Evolutionary conservation across 2,888 invertebrate genomes (phyloP).

Genomic region (Yponomeuta malinellus): DNA sequence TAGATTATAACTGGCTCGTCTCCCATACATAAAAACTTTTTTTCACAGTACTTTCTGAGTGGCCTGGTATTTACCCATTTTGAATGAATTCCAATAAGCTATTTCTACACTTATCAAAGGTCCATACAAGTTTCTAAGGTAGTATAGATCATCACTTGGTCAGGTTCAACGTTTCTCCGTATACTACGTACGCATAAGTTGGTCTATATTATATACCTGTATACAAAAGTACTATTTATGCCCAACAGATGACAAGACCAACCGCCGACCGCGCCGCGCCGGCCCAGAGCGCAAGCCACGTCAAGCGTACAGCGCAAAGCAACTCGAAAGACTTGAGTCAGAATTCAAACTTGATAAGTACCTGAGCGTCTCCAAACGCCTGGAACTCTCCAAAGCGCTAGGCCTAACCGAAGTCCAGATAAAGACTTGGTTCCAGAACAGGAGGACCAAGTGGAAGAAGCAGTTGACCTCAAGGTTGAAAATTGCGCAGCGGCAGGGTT

Average conservation of each 20-base stretch:
- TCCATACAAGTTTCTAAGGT: too few species aligned
- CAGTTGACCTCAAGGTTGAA: constrained; percentile 93
- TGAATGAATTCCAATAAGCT: too few species aligned
- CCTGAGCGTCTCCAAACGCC: constrained; percentile 94
- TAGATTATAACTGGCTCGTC: too few species aligned
- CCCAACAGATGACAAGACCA: constrained; percentile 84
- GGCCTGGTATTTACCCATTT: too few species aligned
- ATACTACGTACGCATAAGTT: too few species aligned
- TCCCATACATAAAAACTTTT: too few species aligned
- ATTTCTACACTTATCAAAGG: too few species aligned
- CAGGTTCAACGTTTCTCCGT: too few species aligned
- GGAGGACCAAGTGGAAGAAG: constrained; percentile 98
- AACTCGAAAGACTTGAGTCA: constrained; percentile 91
- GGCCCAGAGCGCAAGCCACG: constrained; percentile 95
- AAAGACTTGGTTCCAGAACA: constrained; percentile 97
- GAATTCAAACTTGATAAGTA: constrained; percentile 98
- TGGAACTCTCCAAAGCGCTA: constrained; percentile 93
- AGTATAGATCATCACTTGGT: too few species aligned
- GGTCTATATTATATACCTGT: too few species aligned
- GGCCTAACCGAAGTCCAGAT: constrained; percentile 92
- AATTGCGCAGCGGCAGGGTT: constrained; percentile 90
- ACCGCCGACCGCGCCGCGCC: constrained; percentile 87
- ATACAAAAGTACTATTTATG: constrained; percentile 9
- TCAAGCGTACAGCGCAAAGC: constrained; percentile 97
- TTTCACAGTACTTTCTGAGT: too few species aligned